phyloP scores from a whole-genome alignment of 2,888 invertebrate genomes.

The Melieria crassipennis region DNA sequence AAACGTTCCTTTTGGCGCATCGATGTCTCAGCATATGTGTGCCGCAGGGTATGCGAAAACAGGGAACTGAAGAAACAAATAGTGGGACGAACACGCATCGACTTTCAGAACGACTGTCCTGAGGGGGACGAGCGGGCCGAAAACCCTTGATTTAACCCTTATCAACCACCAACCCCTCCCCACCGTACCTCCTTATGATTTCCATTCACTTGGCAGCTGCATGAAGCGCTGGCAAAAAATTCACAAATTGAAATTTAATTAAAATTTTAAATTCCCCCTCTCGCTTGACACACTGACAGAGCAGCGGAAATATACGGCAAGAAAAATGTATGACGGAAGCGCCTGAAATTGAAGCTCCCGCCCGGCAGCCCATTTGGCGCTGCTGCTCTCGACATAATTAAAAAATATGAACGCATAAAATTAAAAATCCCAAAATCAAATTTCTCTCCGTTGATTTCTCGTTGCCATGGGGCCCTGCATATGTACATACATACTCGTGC shows the following conservation, averaged over 20 bases:
- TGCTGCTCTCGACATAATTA: slow-evolving; percentile 47
- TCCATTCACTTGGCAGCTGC: no score
- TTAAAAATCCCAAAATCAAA: slow-evolving; percentile 46
- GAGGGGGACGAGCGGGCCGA: no score
- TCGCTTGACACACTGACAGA: neutral
- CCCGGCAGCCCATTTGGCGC: neutral
- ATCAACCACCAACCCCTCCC: no score
- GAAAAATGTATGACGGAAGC: neutral
- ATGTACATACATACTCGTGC: neutral
- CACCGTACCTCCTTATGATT: no score
- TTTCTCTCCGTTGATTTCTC: slow-evolving; percentile 37
- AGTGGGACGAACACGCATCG: no score
- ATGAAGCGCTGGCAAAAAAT: neutral
- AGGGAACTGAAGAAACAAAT: no score
- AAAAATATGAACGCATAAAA: slow-evolving; percentile 52
- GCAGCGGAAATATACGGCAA: neutral
- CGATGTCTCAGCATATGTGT: no score
- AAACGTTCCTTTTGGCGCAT: no score
- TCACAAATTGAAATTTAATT: slow-evolving; percentile 26
- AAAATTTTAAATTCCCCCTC: slow-evolving; percentile 38
- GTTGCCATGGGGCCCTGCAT: neutral
- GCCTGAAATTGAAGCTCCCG: slow-evolving; percentile 46
- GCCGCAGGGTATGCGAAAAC: no score
- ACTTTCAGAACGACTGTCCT: no score
- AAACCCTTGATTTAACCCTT: no score